Evolutionary conservation across 2,113 vertebrate genomes (phyloP), one percentile per base, ranked within the genome.

Genomic region (Poicephalus gulielmi): DNA sequence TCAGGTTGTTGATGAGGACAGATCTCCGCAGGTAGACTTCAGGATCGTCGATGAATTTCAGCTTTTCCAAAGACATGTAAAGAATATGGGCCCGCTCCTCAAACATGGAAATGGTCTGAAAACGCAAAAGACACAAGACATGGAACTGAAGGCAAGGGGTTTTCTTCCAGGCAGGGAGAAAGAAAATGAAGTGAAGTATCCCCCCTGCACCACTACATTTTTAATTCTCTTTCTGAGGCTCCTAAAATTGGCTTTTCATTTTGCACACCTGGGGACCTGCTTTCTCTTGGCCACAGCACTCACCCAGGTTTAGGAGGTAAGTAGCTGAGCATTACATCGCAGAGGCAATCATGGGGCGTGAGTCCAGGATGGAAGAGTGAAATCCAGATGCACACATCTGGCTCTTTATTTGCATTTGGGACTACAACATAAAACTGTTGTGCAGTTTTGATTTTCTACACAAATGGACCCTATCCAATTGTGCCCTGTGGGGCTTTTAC

Each of bases 21-120:
- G 99, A 99, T 88, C 99, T 98, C 10, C 99, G 98, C 81, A 99
- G 98, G 95, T 99, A 99, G 37, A 99, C 99, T 94, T 99, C 99
- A 0, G 99, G 99, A 82, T 99, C 99, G 5, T 99, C 99, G 1
- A 99, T 99, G 95, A 99, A 99, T 78, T 99, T 98, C 78, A 99
- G 98, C 97, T 99, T 99, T 96, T 99, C 99, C 97, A 99, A 97
- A 88, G 99, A 99, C 97, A 99, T 98, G 80, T 99, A 99, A 66
- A 99, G 99, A 77, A 99, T 98, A 55, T 99, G 99, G 74, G 99
- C 99, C 13, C 99, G 98, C 89, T 99, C 99, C 97, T 99, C 99
- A 94, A 99, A 97, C 67, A 98, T 97, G 0, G 99, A 99, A 24
- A 99, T 98, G 41, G 99, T 99, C 99, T 99, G 93, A 75, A 98